phyloP scores from a whole-genome alignment of 2,113 vertebrate species.

The Aspidoscelis tigris region DNA sequence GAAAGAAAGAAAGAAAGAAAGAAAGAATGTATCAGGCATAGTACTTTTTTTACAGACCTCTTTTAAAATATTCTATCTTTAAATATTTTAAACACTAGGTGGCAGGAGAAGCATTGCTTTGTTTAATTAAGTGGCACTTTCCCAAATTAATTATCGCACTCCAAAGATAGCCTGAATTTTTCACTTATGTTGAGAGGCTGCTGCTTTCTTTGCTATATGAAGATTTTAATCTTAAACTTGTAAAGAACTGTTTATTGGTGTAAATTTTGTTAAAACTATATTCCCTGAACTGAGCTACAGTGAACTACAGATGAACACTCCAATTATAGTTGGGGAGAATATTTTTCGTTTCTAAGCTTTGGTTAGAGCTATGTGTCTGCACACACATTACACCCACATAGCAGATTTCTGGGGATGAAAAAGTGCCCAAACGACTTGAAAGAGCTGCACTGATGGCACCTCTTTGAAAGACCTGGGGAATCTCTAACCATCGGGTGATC shows the following conservation, averaged over 20 bases:
- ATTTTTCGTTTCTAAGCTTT: neutral
- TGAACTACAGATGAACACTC: neutral
- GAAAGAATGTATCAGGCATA: neutral
- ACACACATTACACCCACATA: too few relatives aligned
- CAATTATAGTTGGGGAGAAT: neutral
- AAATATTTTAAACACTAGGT: conserved; percentile 67
- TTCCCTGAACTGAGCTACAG: neutral
- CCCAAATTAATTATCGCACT: neutral
- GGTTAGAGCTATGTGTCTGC: too few relatives aligned
- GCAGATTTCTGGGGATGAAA: too few relatives aligned
- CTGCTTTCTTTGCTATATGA: conserved; percentile 15
- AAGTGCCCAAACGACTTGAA: too few relatives aligned
- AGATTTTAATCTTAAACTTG: neutral
- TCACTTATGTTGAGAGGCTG: conserved; percentile 19
- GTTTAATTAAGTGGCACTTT: neutral
- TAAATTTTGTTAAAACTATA: neutral
- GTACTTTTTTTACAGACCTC: neutral
- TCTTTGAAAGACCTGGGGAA: too few relatives aligned
- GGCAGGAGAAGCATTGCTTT: conserved; percentile 71
- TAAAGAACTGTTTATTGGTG: neutral
- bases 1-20: neutral
- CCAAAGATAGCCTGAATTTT: conserved; percentile 4
- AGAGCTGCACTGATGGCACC: too few relatives aligned
- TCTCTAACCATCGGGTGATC: too few relatives aligned
- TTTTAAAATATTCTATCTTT: neutral